Conservation (phyloP, 2,113 vertebrate species). For the Todiramphus chloris region DNA sequence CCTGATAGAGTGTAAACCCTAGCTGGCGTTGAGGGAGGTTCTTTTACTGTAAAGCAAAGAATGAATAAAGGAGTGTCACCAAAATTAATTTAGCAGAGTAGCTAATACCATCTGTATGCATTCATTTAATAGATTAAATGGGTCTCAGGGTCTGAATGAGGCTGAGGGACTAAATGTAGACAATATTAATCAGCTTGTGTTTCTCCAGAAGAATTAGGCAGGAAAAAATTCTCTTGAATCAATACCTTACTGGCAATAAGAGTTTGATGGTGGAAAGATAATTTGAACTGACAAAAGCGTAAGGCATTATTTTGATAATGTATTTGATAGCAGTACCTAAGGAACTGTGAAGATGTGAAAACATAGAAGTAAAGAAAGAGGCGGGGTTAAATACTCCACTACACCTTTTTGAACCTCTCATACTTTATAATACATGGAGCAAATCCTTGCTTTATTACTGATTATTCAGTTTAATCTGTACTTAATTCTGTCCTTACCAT, state of each 20-base stretch:
- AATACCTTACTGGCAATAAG: neutral
- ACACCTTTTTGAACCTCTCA: neutral
- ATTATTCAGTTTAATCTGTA: neutral
- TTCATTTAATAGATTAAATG: conserved; percentile 3
- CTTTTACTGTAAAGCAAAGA: neutral
- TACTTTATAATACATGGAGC: neutral
- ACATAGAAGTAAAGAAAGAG: neutral
- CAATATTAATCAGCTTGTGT: neutral
- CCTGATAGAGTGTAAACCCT: neutral
- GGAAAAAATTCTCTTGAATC: neutral
- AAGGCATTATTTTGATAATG: neutral
- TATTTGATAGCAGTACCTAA: neutral
- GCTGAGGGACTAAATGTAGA: neutral
- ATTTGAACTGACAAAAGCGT: neutral
- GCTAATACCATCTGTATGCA: neutral
- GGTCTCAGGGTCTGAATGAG: neutral
- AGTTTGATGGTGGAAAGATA: neutral
- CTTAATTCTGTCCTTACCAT: neutral
- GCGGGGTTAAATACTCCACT: neutral
- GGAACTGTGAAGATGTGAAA: neutral
- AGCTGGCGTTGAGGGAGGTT: neutral
- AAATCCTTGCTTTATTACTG: neutral
- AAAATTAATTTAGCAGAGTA: conserved; percentile 5
- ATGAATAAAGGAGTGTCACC: neutral
- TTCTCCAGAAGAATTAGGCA: neutral